Evolutionary conservation across 2,113 vertebrate genomes (phyloP).

Genomic region (Nasalis larvatus): DNA sequence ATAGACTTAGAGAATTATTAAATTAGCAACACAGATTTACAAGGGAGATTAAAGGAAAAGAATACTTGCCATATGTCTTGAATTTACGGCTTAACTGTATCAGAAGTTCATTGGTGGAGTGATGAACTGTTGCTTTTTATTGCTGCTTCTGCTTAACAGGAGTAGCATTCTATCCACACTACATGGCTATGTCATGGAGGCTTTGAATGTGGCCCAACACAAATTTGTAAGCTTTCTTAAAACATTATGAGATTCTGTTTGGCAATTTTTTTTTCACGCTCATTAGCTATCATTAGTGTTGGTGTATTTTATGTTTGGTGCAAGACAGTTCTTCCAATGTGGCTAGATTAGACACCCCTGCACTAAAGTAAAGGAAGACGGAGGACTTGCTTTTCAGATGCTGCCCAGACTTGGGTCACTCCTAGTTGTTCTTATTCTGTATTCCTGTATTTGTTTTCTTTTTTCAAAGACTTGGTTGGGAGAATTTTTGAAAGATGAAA

Average conservation of each 20-base stretch:
- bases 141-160: not conserved
- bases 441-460: not conserved
- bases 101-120: not conserved
- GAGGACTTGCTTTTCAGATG: not conserved
- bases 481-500: conserved; percentile 26
- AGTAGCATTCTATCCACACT: not conserved
- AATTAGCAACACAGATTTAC: not conserved
- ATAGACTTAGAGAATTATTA: not conserved
- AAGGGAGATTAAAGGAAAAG: not conserved
- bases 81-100: not conserved
- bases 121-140: not conserved
- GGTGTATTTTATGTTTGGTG: no score
- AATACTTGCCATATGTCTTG: not conserved
- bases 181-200: not conserved
- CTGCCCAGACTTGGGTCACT: not conserved
- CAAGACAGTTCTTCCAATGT: no score
- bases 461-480: not conserved
- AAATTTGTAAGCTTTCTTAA: no score
- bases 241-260: no score
- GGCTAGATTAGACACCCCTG: no score
- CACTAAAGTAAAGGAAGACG: not conserved
- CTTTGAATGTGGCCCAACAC: no score
- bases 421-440: not conserved
- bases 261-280: no score
- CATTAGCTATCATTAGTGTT: no score